Percentiles rank a stretch among this genome's conserved stretches.
These are phyloP conservation scores for Bombyx mori DNA, from an alignment of 1,140 invertebrate species.

Conservation along the genomic window DNA sequence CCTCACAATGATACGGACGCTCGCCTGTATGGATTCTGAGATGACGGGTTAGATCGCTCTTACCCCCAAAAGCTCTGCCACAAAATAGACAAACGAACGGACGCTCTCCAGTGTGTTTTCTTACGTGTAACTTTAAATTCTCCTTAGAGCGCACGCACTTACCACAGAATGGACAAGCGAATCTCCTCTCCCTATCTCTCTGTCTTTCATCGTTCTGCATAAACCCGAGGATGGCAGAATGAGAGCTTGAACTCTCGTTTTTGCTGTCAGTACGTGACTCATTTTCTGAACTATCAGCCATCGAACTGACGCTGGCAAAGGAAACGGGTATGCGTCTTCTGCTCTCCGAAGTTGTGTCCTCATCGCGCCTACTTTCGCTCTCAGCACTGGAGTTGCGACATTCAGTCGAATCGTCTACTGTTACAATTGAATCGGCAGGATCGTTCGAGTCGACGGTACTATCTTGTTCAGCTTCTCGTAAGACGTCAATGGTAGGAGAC, in stretches of 20 bases:
- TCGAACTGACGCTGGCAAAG: slow-evolving; percentile 65
- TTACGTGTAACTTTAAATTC: slow-evolving; percentile 89
- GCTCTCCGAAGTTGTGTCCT: slow-evolving; percentile 19
- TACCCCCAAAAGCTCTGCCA: slow-evolving; percentile 87
- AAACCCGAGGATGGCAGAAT: slow-evolving; percentile 76
- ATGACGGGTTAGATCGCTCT: slow-evolving; percentile 88
- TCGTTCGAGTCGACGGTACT: slow-evolving; percentile 77
- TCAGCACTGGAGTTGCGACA: slow-evolving; percentile 51
- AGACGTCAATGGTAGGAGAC: slow-evolving; percentile 42
- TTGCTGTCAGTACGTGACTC: slow-evolving; percentile 58
- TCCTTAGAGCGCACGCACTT: slow-evolving; percentile 91
- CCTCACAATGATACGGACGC: slow-evolving; percentile 90
- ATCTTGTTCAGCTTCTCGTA: slow-evolving; percentile 75
- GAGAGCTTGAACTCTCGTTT: slow-evolving; percentile 60
- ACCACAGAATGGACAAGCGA: slow-evolving; percentile 90
- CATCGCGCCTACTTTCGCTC: slow-evolving; percentile 45
- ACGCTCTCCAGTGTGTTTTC: slow-evolving; percentile 90
- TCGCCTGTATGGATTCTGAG: slow-evolving; percentile 89
- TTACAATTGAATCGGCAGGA: slow-evolving; percentile 53
- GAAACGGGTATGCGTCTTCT: slow-evolving; percentile 56
- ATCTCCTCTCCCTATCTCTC: slow-evolving; percentile 77
- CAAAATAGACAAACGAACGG: slow-evolving; percentile 91
- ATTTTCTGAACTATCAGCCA: slow-evolving; percentile 63
- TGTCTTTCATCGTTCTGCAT: slow-evolving; percentile 77
- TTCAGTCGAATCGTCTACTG: slow-evolving; percentile 57